A percentile compares a stretch with the other conserved stretches of the same genome.
These are phyloP conservation scores for Zoanthus sociatus DNA, from an alignment of 92 coral and sea anemone species.

Conservation along the genomic window DNA sequence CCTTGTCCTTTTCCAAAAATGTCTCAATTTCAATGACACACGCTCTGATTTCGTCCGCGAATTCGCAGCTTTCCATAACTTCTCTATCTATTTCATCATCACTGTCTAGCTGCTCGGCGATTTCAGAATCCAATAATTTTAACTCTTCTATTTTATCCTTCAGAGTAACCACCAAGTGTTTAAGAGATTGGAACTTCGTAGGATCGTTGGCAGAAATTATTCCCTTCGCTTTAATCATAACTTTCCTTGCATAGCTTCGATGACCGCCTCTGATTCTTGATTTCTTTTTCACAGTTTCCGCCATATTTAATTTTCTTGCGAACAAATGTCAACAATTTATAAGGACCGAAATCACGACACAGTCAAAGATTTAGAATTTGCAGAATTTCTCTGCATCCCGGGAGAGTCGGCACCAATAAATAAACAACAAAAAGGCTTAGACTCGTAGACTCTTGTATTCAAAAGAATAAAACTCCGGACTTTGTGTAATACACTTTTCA, in stretches of 20 bases:
- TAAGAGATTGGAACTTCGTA: neutral
- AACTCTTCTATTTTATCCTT: neutral
- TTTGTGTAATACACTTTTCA: too few species aligned
- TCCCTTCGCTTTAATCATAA: neutral
- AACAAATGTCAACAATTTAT: neutral
- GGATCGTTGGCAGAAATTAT: neutral
- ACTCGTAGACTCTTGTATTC: too few species aligned
- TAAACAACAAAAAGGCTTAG: too few species aligned
- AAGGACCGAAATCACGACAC: neutral
- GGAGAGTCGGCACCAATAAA: conserved; percentile 24
- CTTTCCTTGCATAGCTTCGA: neutral
- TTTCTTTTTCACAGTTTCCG: too few species aligned
- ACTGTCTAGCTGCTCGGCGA: too few species aligned
- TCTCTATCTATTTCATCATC: too few species aligned
- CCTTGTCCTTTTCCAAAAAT: too few species aligned
- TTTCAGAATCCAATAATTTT: too few species aligned
- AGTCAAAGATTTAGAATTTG: neutral
- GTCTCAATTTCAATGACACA: too few species aligned
- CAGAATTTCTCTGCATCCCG: neutral
- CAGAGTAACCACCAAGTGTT: neutral
- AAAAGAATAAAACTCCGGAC: too few species aligned
- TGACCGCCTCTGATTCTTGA: neutral
- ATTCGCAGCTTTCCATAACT: too few species aligned
- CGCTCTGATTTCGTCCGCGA: too few species aligned
- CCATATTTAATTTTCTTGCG: neutral